phyloP scores from a whole-genome alignment of 2,888 invertebrate species.

The Eustalomyia histrio region DNA sequence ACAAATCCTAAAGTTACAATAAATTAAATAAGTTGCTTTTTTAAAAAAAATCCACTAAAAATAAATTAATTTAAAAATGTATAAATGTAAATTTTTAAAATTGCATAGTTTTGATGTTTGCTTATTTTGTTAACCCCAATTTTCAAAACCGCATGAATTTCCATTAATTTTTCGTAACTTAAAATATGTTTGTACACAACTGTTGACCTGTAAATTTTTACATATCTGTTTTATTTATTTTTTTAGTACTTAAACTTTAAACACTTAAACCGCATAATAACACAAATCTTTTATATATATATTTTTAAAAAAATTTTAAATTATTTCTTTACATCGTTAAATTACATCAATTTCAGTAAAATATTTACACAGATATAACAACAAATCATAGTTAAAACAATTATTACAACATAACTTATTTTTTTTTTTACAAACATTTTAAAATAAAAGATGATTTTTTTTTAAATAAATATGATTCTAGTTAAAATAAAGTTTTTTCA shows the following conservation, averaged over 20 bases:
- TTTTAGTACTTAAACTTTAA: conserved; percentile 14
- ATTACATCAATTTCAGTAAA: conserved; percentile 47
- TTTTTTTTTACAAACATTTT: no score
- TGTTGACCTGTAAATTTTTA: background rate
- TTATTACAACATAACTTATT: no score
- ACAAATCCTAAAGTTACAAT: no score
- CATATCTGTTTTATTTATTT: background rate
- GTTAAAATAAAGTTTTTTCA: no score
- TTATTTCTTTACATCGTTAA: conserved; percentile 13
- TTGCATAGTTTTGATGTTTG: conserved; percentile 2
- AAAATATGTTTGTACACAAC: conserved; percentile 1
- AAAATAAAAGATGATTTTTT: no score
- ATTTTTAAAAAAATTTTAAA: conserved; percentile 32
- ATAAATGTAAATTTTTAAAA: conserved; percentile 10
- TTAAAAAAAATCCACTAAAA: no score
- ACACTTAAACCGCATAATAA: conserved; percentile 65
- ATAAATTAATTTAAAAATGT: no score
- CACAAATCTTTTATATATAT: conserved; percentile 50
- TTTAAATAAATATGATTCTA: no score
- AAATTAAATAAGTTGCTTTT: no score
- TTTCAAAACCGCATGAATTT: conserved; percentile 43
- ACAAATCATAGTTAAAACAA: no score
- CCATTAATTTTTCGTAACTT: conserved; percentile 5
- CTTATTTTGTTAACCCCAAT: conserved; percentile 20
- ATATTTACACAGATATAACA: no score